Evolutionary conservation across 1,140 invertebrate genomes (phyloP), one percentile per base, ranked within the genome.

Genomic region (Coptotermes formosanus): DNA sequence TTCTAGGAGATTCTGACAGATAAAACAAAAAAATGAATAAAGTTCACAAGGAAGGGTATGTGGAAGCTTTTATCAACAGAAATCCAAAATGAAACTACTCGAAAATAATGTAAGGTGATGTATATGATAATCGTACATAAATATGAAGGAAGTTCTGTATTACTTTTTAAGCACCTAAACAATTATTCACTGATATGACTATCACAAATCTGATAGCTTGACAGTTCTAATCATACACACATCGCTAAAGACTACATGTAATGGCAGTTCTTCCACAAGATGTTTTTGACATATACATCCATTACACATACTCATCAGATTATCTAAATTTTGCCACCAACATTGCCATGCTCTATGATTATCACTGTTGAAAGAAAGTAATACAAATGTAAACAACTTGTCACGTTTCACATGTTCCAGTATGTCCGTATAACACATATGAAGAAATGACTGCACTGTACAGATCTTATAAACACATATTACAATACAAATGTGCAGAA

Each of bases 1-100:
- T 84, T 48, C 83, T 11, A 84, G 45, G 83, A 84, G 83, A n/a
- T 84, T 84, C 45, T 52, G 55, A 84, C 83, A 84, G 25, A 75
- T 75, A 9, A 75, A n/a, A 30, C 16, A 64, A 64, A 64, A 55
- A 64, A 64, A 21, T 64, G 64, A 75, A 75, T 75, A 30, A 75
- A 75, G 64, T 30, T 75, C 64, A 75, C 64, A 75, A 75, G 19
- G 55, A 64, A 75, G 25, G 64, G n/a, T 75, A 75, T 30, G 4
- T 25, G 64, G 64, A 75, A 11, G 12, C 19, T n/a, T 75, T 75
- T 75, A 75, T 75, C 64, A 30, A 64, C 8, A 64, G 16, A 64
- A 64, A 75, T 75, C 16, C n/a, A 30, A 75, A 75, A 25, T 75
- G n/a, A 75, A 75, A 75, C 7, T 75, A 12, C n/a, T 30, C n/a